A percentile compares a stretch with the other conserved stretches of the same genome.
Conservation (phyloP, 2,113 vertebrate species). For the Barbus barbus region DNA sequence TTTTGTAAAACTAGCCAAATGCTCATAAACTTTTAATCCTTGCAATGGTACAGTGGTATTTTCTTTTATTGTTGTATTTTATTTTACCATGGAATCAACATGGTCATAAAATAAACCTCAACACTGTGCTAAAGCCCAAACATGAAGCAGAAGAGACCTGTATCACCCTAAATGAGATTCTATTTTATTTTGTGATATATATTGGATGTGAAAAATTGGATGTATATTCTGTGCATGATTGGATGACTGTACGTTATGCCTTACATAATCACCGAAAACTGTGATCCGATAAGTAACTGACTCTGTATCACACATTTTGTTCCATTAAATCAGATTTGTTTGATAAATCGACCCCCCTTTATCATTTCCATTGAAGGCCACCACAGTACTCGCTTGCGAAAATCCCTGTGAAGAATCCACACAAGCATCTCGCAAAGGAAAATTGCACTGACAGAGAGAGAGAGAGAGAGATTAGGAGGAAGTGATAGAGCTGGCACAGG, state of each 20-base stretch:
- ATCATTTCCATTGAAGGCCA: not conserved
- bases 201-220: not conserved
- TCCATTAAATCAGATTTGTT: not conserved
- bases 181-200: too few species aligned
- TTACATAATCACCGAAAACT: not conserved
- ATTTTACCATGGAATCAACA: too few species aligned
- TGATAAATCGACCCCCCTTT: not conserved
- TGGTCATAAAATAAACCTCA: not conserved
- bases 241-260: not conserved
- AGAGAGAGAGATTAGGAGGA: not conserved
- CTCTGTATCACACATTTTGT: not conserved
- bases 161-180: not conserved
- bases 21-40: too few species aligned
- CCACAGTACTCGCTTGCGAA: not conserved
- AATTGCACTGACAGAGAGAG: slow-evolving; percentile 24
- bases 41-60: too few species aligned
- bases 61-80: too few species aligned
- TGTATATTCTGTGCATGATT: not conserved
- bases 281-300: not conserved
- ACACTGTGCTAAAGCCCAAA: not conserved
- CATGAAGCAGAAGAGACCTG: not conserved
- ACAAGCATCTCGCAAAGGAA: not conserved
- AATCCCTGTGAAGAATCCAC: not conserved
- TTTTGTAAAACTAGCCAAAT: not conserved
- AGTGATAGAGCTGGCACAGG: slow-evolving; percentile 67